Percentiles rank a stretch among this genome's conserved stretches.
These are phyloP conservation scores for Eumaeus atala DNA, from an alignment of 1,140 invertebrate species.

Conservation along the genomic window DNA sequence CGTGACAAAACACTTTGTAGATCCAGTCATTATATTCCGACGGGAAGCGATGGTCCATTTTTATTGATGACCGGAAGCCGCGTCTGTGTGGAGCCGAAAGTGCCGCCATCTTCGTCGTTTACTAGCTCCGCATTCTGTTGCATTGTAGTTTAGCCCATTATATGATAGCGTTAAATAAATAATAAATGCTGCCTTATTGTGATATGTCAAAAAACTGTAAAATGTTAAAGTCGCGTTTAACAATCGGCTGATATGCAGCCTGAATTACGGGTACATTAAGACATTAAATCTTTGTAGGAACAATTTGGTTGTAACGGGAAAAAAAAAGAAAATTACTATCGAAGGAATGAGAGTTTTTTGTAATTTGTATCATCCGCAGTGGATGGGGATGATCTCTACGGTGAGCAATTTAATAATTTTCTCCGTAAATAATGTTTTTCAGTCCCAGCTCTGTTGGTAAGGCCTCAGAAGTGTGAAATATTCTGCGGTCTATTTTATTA, in stretches of 20 bases:
- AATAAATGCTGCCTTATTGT: no score
- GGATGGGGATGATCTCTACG: slow-evolving; percentile 10
- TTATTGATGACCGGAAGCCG: slow-evolving; percentile 40
- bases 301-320: not conserved
- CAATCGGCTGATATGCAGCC: no score
- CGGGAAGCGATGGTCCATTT: slow-evolving; percentile 19
- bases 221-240: no score
- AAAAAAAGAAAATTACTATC: slow-evolving; percentile 12
- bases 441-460: slow-evolving; percentile 5
- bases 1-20: slow-evolving; percentile 20
- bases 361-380: slow-evolving; percentile 16
- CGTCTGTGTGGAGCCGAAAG: slow-evolving; percentile 22
- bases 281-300: no score
- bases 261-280: no score
- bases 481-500: no score
- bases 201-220: no score
- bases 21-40: slow-evolving; percentile 18
- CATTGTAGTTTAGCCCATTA: not conserved
- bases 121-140: slow-evolving; percentile 9
- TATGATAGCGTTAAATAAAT: no score
- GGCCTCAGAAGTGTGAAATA: no score
- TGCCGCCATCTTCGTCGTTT: slow-evolving; percentile 21
- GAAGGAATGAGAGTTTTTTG: slow-evolving; percentile 11
- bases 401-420: slow-evolving; percentile 20
- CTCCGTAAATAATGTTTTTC: slow-evolving; percentile 9